Base-by-base conservation (phyloP, 2,797 vertebrate species). In the Rhynchotus rufescens region DNA sequence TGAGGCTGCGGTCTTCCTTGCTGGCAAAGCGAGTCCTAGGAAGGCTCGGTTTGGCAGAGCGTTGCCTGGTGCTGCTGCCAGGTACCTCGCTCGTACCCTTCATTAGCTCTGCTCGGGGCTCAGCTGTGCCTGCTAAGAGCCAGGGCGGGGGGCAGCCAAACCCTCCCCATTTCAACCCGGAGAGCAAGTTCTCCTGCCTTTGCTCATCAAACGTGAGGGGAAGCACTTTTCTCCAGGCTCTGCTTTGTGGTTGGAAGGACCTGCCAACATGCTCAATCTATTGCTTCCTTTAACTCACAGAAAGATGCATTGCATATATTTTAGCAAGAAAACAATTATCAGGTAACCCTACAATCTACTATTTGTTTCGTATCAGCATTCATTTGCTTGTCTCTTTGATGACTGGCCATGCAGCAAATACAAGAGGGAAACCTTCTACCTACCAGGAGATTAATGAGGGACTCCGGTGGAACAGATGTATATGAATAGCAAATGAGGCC, bases 391-490 rank as follows among this genome's bases (percentile, higher is more conserved):
- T 89, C 74, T 71, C 82, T 73, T n/a, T 79, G 89, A 82, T n/a
- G 79, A 34, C 73, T 80, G 81, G 71, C 73, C 89, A 10, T n/a
- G 72, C 80, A 84, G 83, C 52, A 67, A 80, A 60, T 7, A 12
- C 8, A 60, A 79, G 83, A 88, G 52, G 78, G 71, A 68, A 67
- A 78, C 72, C 80, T 90, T 51, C 34, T 91, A 45, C 44, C 92
- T 77, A 8, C 52, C 83, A 77, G 86, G 87, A 92, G 92, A 91
- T 95, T 65, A 61, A 91, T 80, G 85, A 64, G 74, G 89, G 80
- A 32, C 76, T 86, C 76, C 42, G 36, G 67, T 67, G 57, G 49
- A 86, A 75, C 83, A 92, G 93, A 84, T 84, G 93, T 15, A 81
- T 76, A 59, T 75, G 92, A 86, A 93, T 30, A 94, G 83, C 61